Evolutionary conservation across 2,797 vertebrate species (phyloP), one percentile per base, ranked within the genome.

Genomic region (Rhabdomys pumilio): DNA sequence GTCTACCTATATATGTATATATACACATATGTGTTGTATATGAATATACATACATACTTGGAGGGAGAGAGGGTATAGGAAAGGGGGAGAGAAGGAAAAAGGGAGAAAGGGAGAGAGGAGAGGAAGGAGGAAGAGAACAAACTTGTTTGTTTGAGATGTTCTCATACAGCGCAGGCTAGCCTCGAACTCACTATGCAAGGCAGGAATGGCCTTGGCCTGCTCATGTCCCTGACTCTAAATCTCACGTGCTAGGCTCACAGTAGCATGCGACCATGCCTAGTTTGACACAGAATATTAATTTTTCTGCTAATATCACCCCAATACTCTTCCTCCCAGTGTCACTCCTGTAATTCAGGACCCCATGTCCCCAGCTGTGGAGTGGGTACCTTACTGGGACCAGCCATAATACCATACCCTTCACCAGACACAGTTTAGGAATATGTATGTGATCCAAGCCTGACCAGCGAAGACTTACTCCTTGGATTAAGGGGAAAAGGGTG

Each of bases 401-500:
- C 14, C 53, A 69, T 14, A 22, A 17, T 69, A 87, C 47, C 29
- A 61, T 65, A 73, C 44, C 20, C 22, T 59, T 89, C 38, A 59
- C 73, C 67, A 57, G 57, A 79, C 34, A 84, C 10, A 65, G 31
- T 76, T 96, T 53, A 72, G 59, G 65, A 55, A 82, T 67, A 73
- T 12, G n/a, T 79, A 31, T 44, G 69, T 53, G n/a, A 94, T 50
- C 47, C 59, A 86, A 55, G 19, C 1, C 53, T 94, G 47, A 72
- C 67, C 47, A 83, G 9, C 63, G 14, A 89, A 94, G 79, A 69
- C 47, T 77, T 50, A 67, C 13, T 89, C 24, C 44, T n/a, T 61
- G 50, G 41, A 89, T 80, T 91, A 91, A 92, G 19, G n/a, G 73
- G 63, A 86, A 86, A 92, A 94, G 53, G 20, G 3, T 61, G 81